A percentile compares a stretch with the other conserved stretches of the same genome.
Evolutionary conservation across 2,113 vertebrate species (phyloP).

Genomic region (Eupsittula cactorum): DNA sequence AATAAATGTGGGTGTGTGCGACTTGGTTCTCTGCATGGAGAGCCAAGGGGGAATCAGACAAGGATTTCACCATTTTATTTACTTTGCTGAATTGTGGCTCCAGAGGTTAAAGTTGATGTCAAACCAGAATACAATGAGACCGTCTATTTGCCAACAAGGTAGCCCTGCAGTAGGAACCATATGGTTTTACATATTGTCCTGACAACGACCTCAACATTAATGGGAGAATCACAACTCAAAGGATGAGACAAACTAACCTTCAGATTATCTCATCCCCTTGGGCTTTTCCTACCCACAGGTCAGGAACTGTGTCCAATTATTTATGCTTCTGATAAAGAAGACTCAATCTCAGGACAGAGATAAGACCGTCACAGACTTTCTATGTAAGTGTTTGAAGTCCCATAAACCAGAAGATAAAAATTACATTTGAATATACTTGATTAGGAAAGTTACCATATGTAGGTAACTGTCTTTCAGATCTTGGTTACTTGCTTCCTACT

Average conservation of each 20-base stretch:
- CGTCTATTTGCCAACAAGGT: slow-evolving; percentile 24
- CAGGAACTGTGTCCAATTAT: slow-evolving; percentile 6
- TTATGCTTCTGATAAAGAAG: slow-evolving; percentile 40
- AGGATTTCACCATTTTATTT: slow-evolving; percentile 55
- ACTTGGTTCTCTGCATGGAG: neutral
- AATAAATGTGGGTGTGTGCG: slow-evolving; percentile 41
- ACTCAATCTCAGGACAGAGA: slow-evolving; percentile 1
- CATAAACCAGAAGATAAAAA: neutral
- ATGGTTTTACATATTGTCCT: neutral
- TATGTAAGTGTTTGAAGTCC: slow-evolving; percentile 13
- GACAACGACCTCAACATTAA: slow-evolving; percentile 24
- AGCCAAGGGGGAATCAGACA: neutral
- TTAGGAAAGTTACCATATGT: neutral
- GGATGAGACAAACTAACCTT: slow-evolving; percentile 25
- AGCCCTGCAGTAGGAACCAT: neutral
- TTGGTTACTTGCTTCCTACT: neutral
- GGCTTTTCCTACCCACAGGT: slow-evolving; percentile 3
- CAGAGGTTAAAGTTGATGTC: slow-evolving; percentile 33
- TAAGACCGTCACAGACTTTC: neutral
- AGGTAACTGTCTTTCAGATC: neutral
- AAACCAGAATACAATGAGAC: slow-evolving; percentile 28
- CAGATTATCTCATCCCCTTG: neutral
- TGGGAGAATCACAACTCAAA: neutral
- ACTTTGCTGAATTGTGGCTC: slow-evolving; percentile 1
- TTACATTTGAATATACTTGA: neutral